Base-by-base conservation (phyloP, 2,888 invertebrate species). In the Tetranychus truncatus region DNA sequence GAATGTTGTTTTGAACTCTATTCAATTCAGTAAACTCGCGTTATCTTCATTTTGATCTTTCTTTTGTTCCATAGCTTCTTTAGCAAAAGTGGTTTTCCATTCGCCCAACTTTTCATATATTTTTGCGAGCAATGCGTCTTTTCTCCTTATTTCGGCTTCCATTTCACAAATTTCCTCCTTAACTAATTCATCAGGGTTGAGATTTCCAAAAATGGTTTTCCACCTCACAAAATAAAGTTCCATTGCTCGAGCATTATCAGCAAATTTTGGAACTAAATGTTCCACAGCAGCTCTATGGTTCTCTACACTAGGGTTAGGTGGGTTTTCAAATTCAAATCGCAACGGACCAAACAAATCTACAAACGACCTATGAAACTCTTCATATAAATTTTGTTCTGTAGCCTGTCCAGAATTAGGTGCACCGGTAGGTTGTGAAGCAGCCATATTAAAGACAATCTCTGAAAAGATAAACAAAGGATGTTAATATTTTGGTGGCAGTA, bases 211-310 rank as follows among this genome's bases (percentile, higher is more conserved):
- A 20, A 69, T 69, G 1, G 34, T 24, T 20, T 21, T 20, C 20
- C 34, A 24, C 69, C 34, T 18, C 5, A 69, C 21, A 69, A 69
- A 69, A 21, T 69, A 69, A 20, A 24, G 20, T 69, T 69, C 69
- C 69, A 69, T 20, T 20, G 69, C 20, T 24, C 69, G 69, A 69
- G 69, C 69, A 69, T 20, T n/a, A 24, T 69, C 69, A 20, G 34
- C 34, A 69, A 69, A 69, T 21, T 69, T 69, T 1, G 20, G 20
- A 24, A 69, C 69, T 11, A 11, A 20, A 20, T 69, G 69, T 5
- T 69, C 69, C 20, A 21, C n/a, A 69, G 69, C 34, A 69, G 34
- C 69, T 24, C 34, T 69, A 8, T 69, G 21, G 34, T n/a, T 69
- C 11, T 69, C 69, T 11, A 24, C 21, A 24, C 21, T 24, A 24